These are phyloP conservation scores for Polyploca ridens DNA, from an alignment of 2,888 invertebrate species.

Conservation along the genomic window DNA sequence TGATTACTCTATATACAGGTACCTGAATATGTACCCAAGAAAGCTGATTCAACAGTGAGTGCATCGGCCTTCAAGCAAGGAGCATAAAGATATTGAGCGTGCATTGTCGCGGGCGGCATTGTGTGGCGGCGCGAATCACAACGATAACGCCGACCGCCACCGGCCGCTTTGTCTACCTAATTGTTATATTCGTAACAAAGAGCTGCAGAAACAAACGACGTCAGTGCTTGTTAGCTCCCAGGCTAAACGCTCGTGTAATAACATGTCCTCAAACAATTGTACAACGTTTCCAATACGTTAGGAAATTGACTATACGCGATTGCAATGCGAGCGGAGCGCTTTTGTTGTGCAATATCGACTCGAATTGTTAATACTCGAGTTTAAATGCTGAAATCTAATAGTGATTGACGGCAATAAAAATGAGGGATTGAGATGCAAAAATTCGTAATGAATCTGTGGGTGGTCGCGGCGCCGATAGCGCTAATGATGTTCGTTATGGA, in stretches of 20 bases:
- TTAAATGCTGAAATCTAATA: conserved; percentile 47
- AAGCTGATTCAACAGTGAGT: conserved; percentile 67
- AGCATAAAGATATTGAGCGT: conserved; percentile 79
- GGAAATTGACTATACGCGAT: conserved; percentile 76
- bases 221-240: conserved; percentile 66
- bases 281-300: conserved; percentile 71
- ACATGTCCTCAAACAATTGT: conserved; percentile 81
- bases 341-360: conserved; percentile 54
- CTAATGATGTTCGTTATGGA: conserved; percentile 80
- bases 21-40: conserved; percentile 53
- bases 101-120: conserved; percentile 71
- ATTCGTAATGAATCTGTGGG: conserved; percentile 69
- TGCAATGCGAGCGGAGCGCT: conserved; percentile 53
- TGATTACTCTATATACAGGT: conserved; percentile 33
- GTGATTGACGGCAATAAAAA: conserved; percentile 65
- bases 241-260: conserved; percentile 78
- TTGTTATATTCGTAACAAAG: conserved; percentile 80
- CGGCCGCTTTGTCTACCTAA: conserved; percentile 73
- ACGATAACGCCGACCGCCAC: conserved; percentile 68
- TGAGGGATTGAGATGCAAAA: conserved; percentile 33
- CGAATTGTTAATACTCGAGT: conserved; percentile 36
- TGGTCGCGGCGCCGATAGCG: conserved; percentile 61
- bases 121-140: conserved; percentile 60
- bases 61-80: conserved; percentile 75
- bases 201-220: conserved; percentile 75